A percentile compares a stretch with the other conserved stretches of the same genome.
Conservation (phyloP, 2,888 invertebrate genomes). For the Caenorhabditis sp. region DNA sequence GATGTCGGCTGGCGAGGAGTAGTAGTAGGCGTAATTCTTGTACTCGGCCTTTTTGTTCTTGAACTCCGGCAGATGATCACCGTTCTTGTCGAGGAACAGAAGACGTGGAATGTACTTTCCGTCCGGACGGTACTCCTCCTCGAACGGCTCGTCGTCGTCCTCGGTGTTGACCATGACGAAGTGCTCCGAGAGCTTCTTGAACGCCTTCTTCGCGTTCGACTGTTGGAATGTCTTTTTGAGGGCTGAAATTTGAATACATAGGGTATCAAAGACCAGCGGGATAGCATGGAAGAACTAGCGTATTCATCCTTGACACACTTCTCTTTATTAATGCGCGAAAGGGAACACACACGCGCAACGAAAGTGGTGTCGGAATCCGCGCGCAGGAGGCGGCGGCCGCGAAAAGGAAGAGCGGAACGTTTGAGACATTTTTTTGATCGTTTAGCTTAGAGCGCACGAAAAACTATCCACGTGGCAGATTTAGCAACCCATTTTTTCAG, state of each 20-base stretch:
- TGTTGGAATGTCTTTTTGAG: conserved; percentile 78
- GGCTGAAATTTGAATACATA: conserved; percentile 61
- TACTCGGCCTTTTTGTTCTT: conserved; percentile 79
- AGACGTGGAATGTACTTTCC: conserved; percentile 78
- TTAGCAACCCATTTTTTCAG: no score
- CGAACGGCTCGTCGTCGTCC: conserved; percentile 80
- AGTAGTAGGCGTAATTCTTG: conserved; percentile 79
- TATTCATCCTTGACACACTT: conserved; percentile 28
- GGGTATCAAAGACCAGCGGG: neutral
- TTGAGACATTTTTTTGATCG: neutral
- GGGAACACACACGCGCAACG: neutral
- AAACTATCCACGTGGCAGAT: no score
- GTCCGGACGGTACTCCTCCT: conserved; percentile 78
- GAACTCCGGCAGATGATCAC: conserved; percentile 75
- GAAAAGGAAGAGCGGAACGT: neutral
- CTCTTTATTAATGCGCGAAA: neutral
- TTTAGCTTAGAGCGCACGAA: no score
- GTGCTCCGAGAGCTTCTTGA: conserved; percentile 77
- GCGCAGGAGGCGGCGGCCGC: no score
- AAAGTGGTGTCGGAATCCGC: no score
- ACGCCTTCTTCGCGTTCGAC: conserved; percentile 78
- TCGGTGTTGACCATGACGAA: conserved; percentile 81
- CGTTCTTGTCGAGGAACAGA: conserved; percentile 78
- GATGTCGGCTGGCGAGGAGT: conserved; percentile 78
- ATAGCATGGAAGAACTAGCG: neutral